Evolutionary conservation across 2,797 vertebrate species (phyloP).

Genomic region (Brachyrhaphis roseni): DNA sequence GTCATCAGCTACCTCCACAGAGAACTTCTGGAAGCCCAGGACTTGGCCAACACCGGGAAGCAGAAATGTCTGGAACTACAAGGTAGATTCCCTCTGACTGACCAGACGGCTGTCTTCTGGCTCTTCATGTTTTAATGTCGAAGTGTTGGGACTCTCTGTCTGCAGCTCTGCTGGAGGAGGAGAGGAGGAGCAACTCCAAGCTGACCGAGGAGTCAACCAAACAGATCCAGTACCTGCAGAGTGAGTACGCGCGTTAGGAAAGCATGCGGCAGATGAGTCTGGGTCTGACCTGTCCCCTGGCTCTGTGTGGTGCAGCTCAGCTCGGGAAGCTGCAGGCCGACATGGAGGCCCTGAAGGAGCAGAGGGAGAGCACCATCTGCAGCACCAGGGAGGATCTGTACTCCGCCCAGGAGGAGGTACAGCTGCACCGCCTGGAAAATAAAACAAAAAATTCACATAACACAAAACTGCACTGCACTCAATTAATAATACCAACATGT

Average conservation of each 20-base stretch:
- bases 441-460: background rate
- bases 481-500: too few relatives aligned
- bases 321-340: slow-evolving; percentile 89
- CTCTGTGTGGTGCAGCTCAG: slow-evolving; percentile 81
- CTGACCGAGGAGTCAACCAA: slow-evolving; percentile 94
- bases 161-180: slow-evolving; percentile 93
- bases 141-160: background rate
- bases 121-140: background rate
- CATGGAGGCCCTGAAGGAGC: slow-evolving; percentile 90
- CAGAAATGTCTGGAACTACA: slow-evolving; percentile 96
- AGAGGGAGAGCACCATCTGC: slow-evolving; percentile 91
- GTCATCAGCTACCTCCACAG: slow-evolving; percentile 93
- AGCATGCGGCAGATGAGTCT: background rate
- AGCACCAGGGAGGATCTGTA: slow-evolving; percentile 88
- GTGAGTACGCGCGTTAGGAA: slow-evolving; percentile 71
- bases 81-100: slow-evolving; percentile 76
- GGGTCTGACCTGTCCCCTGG: background rate
- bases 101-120: background rate
- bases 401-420: slow-evolving; percentile 89
- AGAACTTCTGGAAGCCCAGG: slow-evolving; percentile 94
- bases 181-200: slow-evolving; percentile 88
- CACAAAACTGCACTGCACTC: background rate
- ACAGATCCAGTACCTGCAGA: slow-evolving; percentile 96
- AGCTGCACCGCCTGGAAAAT: background rate
- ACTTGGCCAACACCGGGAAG: slow-evolving; percentile 94